Base-by-base conservation (phyloP, 2,797 vertebrate genomes). In the Erpetoichthys calabaricus region DNA sequence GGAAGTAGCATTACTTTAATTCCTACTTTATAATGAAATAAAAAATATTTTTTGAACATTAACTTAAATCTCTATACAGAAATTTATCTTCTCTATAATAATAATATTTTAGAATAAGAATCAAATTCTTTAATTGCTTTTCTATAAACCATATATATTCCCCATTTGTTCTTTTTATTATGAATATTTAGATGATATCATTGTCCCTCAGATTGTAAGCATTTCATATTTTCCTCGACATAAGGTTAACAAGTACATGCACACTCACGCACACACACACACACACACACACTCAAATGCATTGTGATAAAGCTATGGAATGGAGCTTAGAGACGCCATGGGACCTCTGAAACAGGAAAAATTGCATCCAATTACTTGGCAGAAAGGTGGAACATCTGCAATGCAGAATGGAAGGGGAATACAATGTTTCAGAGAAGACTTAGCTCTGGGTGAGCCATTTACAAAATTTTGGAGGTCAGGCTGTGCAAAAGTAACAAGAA, bases 321-420 rank as follows among this genome's bases (percentile, higher is more conserved):
- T 64, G 52, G 47, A 44, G 57, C 66, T 62, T 62, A 56, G 61
- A 56, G 60, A 65, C 57, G 63, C 63, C 67, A 59, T 65, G 67
- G 68, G 71, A 69, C 66, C 63, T 64, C 63, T 57, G 56, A 54
- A 56, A 61, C 51, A 54, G 70, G 58, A 70, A 59, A 61, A 63
- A 60, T 63, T 62, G 63, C 59, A 55, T 63, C 56, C 60, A 62
- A 55, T 67, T 72, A 62, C 68, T 70, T 74, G 72, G 70, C 70
- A 71, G 72, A 62, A 63, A 53, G 59, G 59, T 49, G 67, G 68
- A 74, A 74, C 70, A 74, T 74, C 72, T 74, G 72, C 70, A 74
- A 72, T 69, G 66, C 67, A 57, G 67, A 57, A 67, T 64, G 61
- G 65, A 59, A 55, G 47, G 70, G 70, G 69, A 70, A 70, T 67